A percentile compares a stretch with the other conserved stretches of the same genome.
Conservation (phyloP, 2,797 vertebrate species). For the Anguilla obscura region DNA sequence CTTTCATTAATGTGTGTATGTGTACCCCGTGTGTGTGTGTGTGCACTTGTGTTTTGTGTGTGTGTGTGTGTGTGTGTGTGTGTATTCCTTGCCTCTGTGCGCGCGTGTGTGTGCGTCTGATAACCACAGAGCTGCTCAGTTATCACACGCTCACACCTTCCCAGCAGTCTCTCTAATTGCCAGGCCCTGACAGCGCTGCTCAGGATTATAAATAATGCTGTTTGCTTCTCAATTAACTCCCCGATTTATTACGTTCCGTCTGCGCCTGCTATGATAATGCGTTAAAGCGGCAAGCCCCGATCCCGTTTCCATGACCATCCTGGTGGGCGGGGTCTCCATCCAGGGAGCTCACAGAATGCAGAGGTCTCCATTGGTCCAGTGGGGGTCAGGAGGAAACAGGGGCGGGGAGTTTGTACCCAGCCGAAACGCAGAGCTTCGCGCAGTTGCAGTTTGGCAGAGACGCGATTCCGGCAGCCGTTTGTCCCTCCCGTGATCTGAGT, state of each 20-base stretch:
- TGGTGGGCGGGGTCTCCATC: background rate
- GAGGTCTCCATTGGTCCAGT: background rate
- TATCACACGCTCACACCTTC: slow-evolving; percentile 44
- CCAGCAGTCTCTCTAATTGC: slow-evolving; percentile 44
- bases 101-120: slow-evolving; percentile 3
- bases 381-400: background rate
- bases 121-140: slow-evolving; percentile 17
- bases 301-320: background rate
- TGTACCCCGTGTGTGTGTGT: background rate
- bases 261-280: slow-evolving; percentile 38
- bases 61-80: background rate
- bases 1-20: background rate
- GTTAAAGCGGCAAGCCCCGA: slow-evolving; percentile 36
- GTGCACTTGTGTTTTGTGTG: background rate
- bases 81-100: slow-evolving; percentile 9
- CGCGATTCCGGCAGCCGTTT: background rate
- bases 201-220: slow-evolving; percentile 50
- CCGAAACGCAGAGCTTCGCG: background rate
- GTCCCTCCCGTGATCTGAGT: background rate
- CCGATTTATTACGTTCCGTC: slow-evolving; percentile 42
- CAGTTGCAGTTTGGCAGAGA: background rate
- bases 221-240: slow-evolving; percentile 45
- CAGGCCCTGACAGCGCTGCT: slow-evolving; percentile 39
- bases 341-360: background rate
- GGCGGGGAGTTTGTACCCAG: background rate